Base-by-base conservation (phyloP, 2,797 vertebrate species). In the Alectoris magna region DNA sequence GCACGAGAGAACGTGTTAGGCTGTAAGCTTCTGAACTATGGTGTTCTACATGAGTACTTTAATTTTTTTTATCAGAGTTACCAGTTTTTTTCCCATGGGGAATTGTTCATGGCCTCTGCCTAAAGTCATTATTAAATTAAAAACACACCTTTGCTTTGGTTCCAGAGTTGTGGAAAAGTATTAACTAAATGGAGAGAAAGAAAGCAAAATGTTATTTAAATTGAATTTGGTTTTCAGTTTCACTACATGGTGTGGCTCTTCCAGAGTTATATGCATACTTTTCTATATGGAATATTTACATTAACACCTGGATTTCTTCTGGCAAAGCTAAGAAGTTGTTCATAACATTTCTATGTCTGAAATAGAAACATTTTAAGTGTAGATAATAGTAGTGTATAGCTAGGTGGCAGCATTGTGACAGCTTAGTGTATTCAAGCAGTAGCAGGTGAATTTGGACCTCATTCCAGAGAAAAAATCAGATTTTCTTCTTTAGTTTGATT, bases 381-480 rank as follows among this genome's bases (percentile, higher is more conserved):
- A 46, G 74, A 0, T 19, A n/a, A 1, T 2, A 55, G 34, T 10
- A 64, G 53, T 48, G 14, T 91, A 1, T 74, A 6, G 89, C 76
- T 94, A 96, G 96, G 56, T 93, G 96, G 95, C 96, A 96, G 94
- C 64, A 16, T 95, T 77, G 91, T 63, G 41, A 69, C 64, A 91
- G 44, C n/a, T 75, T 29, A 46, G n/a, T 4, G 2, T 16, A 21
- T 3, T 58, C 34, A 5, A 68, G 15, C 27, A 15, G n/a, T 12
- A 46, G 34, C 5, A 71, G 85, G 67, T 88, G 55, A 94, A 74
- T 88, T 91, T 64, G 76, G 83, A 88, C 23, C 53, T 62, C 6
- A 1, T 11, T 87, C 64, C 53, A 67, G 49, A 69, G 58, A 34
- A 39, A 93, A 93, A 94, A 78, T 49, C 88, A 90, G 81, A 86